Evolutionary conservation across 1,140 invertebrate genomes (phyloP).

Genomic region (Diorhabda elongata): DNA sequence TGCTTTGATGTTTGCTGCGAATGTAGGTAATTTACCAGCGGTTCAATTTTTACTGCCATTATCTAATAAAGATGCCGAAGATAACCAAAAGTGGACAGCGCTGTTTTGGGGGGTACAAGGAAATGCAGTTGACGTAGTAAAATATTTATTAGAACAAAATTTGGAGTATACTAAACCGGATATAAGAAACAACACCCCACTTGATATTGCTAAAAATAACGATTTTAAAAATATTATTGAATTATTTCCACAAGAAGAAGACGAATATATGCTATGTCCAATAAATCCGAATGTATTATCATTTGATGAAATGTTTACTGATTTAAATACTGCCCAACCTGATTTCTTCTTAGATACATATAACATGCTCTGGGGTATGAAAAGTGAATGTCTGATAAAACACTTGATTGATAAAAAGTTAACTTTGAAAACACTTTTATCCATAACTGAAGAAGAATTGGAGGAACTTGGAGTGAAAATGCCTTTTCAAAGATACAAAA

Average conservation of each 20-base stretch:
- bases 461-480: constrained; percentile 43
- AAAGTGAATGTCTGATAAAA: constrained; percentile 41
- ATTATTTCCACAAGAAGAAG: constrained; percentile 41
- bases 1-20: constrained; percentile 51
- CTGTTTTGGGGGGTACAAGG: constrained; percentile 52
- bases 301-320: constrained; percentile 29
- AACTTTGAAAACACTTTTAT: constrained; percentile 47
- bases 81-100: constrained; percentile 50
- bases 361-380: constrained; percentile 44
- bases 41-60: constrained; percentile 45
- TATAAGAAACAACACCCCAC: constrained; percentile 46
- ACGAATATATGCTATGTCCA: constrained; percentile 19
- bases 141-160: constrained; percentile 46
- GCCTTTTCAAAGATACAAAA: constrained; percentile 47
- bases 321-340: constrained; percentile 30
- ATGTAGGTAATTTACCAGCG: constrained; percentile 42
- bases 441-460: constrained; percentile 44
- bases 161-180: constrained; percentile 44
- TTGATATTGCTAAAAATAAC: constrained; percentile 47
- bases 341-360: constrained; percentile 49
- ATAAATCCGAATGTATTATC: constrained; percentile 9
- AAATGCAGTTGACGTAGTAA: constrained; percentile 46
- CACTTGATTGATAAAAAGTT: constrained; percentile 45
- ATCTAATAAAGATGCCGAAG: constrained; percentile 45
- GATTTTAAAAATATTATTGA: constrained; percentile 46